Percentiles rank a stretch among this genome's conserved stretches.
These are phyloP conservation scores for Microcebus murinus DNA, from an alignment of 2,113 vertebrate species.

Conservation along the genomic window DNA sequence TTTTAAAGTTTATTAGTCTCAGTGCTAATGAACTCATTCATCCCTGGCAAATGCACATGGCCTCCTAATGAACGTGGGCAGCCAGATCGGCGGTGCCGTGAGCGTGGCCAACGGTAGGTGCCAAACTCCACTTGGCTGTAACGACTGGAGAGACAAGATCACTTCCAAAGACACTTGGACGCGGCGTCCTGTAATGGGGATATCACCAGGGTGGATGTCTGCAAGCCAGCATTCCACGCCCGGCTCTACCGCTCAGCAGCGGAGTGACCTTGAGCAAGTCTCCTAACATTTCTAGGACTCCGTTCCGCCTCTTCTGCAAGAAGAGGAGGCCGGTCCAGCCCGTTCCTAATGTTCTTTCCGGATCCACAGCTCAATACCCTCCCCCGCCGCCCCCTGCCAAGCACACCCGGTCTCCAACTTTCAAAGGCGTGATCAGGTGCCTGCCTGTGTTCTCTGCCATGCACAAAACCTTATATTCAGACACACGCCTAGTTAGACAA, in stretches of 20 bases:
- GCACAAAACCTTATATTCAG: not conserved
- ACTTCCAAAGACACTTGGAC: slow-evolving; percentile 68
- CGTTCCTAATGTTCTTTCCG: rapidly evolving
- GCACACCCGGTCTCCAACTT: rapidly evolving
- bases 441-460: rapidly evolving
- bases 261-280: not conserved
- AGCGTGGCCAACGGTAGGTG: slow-evolving; percentile 81
- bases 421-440: rapidly evolving
- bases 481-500: slow-evolving; percentile 9
- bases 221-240: not conserved
- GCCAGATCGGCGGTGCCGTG: slow-evolving; percentile 85
- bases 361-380: not conserved
- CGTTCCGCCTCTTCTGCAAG: not conserved
- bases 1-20: slow-evolving; percentile 92
- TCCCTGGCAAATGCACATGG: slow-evolving; percentile 88
- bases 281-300: not conserved
- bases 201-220: not conserved
- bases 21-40: slow-evolving; percentile 89
- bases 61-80: slow-evolving; percentile 87
- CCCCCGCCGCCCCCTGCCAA: rapidly evolving
- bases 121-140: slow-evolving; percentile 83
- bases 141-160: slow-evolving; percentile 69
- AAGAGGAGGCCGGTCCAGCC: not conserved
- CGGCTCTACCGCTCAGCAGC: not conserved
- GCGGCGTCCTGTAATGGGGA: rapidly evolving